Conservation (phyloP, 1,140 invertebrate genomes). For the Drosophila neocordata region DNA sequence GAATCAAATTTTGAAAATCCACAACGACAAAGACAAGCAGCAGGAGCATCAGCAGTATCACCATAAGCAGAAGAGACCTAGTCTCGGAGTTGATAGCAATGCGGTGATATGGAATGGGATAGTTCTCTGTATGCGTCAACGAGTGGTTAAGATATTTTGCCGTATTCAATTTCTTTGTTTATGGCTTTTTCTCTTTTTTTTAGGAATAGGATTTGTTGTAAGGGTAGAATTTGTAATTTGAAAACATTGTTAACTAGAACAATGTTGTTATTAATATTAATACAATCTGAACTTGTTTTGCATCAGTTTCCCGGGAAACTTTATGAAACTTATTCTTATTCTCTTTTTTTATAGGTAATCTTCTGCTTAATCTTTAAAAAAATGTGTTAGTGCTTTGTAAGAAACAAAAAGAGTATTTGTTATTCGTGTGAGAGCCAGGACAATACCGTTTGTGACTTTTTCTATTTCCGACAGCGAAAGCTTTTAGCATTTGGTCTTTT, state of each 20-base stretch:
- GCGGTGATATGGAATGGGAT: conserved; percentile 17
- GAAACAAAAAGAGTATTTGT: conserved; percentile 27
- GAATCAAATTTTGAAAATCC: conserved; percentile 76
- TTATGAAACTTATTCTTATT: too few relatives aligned
- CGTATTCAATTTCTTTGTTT: conserved; percentile 76
- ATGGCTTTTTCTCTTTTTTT: conserved; percentile 27
- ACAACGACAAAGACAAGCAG: conserved; percentile 69
- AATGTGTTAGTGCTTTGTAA: too few relatives aligned
- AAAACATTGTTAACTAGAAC: not conserved
- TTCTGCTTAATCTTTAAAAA: too few relatives aligned
- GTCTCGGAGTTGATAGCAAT: conserved; percentile 38
- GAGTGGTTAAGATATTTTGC: conserved; percentile 76
- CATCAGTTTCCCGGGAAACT: too few relatives aligned
- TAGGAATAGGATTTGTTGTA: not conserved
- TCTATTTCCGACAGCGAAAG: conserved; percentile 57
- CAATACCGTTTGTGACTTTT: conserved; percentile 41
- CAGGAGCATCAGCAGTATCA: conserved; percentile 19
- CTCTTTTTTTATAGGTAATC: too few relatives aligned
- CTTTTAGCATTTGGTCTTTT: conserved; percentile 56
- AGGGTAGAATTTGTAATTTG: conserved; percentile 15
- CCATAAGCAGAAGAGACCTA: not conserved
- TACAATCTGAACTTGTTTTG: not conserved
- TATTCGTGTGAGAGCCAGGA: conserved; percentile 20
- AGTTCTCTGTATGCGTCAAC: conserved; percentile 44
- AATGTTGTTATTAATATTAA: too few relatives aligned